Base-by-base conservation (phyloP, 2,888 invertebrate genomes). In the Parnassius orleans region DNA sequence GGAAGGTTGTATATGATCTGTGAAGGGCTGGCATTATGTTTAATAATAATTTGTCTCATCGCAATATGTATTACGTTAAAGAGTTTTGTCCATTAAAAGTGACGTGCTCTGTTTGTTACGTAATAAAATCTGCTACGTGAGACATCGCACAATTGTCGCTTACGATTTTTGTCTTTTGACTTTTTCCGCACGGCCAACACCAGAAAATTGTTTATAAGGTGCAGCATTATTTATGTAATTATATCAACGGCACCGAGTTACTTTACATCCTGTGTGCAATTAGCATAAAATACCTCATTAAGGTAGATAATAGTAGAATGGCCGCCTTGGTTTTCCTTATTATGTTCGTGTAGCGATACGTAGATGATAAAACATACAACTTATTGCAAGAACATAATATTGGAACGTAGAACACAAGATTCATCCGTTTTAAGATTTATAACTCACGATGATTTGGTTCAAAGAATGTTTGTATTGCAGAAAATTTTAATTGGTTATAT, bases 211-310 rank as follows among this genome's bases (percentile, higher is more conserved):
- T 83, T 72, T 74, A 76, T 75, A 76, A 60, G 74, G 70, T 71
- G 74, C 76, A 68, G 66, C 78, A 77, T 79, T 80, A 83, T 80
- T 81, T 79, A 77, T 79, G 78, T 85, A 87, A 87, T 88, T 86
- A 86, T 83, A 84, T 83, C 81, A 73, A 73, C 76, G 75, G 75
- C 72, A 72, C 71, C 65, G 64, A 70, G 77, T 77, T 77, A 76
- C 77, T 75, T 74, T 79, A 82, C 86, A 85, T 89, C 89, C 89
- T 86, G 86, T 74, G 75, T 67, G 75, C 84, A 84, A 89, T 90
- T 86, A 89, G 78, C 85, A 87, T 88, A 84, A 87, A 86, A 84
- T 83, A 87, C 73, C 84, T 88, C 78, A 90, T 90, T 90, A 88
- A 75, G 72, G 73, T 75, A 80, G 81, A 85, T 88, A 84, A 87